Evolutionary conservation across 2,888 invertebrate species (phyloP), one percentile per base, ranked within the genome.

Genomic region (Zygaena filipendulae): DNA sequence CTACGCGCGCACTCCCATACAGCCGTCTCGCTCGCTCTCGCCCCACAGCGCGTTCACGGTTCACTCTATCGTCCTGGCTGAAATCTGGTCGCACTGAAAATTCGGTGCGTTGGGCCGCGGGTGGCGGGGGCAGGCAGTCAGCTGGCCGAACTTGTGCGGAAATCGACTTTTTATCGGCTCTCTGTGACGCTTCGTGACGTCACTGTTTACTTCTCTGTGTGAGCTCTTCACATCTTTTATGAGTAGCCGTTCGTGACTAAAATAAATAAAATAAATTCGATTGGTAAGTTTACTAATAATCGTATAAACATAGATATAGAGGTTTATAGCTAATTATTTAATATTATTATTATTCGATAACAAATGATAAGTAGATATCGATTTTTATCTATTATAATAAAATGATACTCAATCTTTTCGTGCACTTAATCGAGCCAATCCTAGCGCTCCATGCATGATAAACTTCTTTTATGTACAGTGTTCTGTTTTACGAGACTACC

Each of bases 81-180:
- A 70, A 72, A 74, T 74, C 72, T 70, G 60, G 59, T 56, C 57
- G 53, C 59, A 59, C 60, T 62, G 69, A 67, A 67, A 66, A 61
- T 66, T 69, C 62, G 52, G 61, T 60, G 63, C 60, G 62, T 64
- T 4, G 16, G 36, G 52, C 42, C 52, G 45, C 27, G 21, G 56
- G 45, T 60, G 55, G 56, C 47, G 37, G 62, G 55, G 60, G 62
- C 59, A 49, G 47, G 52, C 72, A 77, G 75, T 77, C 77, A 77
- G 79, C 79, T 77, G 79, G 74, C 69, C 70, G 72, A 75, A 79
- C 72, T 74, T 72, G 70, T 68, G 70, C 72, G 74, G 72, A 75
- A 77, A 79, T 77, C 75, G 75, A 75, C 77, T 77, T 77, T 77
- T 79, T 77, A 77, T 77, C 74, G 71, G 68, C 59, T 61, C 59